These are phyloP conservation scores for Ophthalmolycus amberensis DNA, from an alignment of 2,113 vertebrate genomes.

Conservation along the genomic window DNA sequence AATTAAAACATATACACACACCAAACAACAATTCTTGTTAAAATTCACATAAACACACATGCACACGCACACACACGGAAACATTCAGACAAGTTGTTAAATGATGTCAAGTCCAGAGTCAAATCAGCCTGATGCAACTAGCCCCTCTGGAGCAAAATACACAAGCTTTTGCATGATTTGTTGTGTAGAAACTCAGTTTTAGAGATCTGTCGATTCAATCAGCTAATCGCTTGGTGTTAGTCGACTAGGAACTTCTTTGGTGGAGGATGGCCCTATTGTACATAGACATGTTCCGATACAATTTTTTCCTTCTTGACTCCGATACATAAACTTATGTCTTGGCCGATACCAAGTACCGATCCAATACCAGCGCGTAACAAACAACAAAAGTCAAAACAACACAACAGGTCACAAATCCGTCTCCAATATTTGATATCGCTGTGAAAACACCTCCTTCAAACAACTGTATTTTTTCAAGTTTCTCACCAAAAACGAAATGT, in stretches of 20 bases:
- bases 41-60: not conserved
- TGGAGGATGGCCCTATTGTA: too few relatives aligned
- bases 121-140: constrained; percentile 26
- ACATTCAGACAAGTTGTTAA: constrained; percentile 14
- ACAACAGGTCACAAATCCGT: not conserved
- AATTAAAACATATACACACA: not conserved
- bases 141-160: not conserved
- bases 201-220: too few relatives aligned
- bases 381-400: not conserved
- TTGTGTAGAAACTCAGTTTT: too few relatives aligned
- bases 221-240: too few relatives aligned
- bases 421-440: not conserved
- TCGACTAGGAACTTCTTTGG: too few relatives aligned
- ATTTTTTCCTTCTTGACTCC: too few relatives aligned
- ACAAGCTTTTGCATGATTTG: too few relatives aligned
- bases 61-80: not conserved
- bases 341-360: not conserved
- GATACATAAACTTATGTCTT: not conserved
- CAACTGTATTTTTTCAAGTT: not conserved
- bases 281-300: too few relatives aligned
- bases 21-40: not conserved
- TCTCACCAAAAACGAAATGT: not conserved
- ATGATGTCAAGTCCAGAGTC: constrained; percentile 5
- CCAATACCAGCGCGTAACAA: not conserved
- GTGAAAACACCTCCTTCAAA: not conserved